Evolutionary conservation across 35 echinoderm and acorn worm genomes (phyloP), one percentile per base, ranked within the genome.

Genomic region (Hemicentrotus pulcherrimus): DNA sequence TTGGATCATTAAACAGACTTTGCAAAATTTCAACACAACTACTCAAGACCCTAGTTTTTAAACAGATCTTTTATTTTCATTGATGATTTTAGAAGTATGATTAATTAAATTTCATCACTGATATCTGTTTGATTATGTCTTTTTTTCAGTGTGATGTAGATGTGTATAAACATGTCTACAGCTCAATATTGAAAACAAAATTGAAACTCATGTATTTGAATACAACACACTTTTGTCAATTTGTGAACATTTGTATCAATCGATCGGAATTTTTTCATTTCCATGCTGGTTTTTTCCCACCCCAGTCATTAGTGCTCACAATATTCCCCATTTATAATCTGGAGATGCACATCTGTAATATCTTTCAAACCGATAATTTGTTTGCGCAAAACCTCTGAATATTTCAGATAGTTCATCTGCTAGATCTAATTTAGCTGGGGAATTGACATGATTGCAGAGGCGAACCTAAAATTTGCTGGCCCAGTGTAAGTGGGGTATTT

Each of bases 381-480:
- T 70, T 70, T 70, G 61, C 18, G 87, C 31, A 89, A 89, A 89
- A 89, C 32, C 32, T 41, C 33, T 90, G 88, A 90, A 90, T 90
- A 90, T 90, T 90, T 90, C 46, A 90, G 88, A 90, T 90, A 90
- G 88, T 47, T 90, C 65, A 90, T 90, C 88, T 90, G 88, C 88
- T 47, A 33, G 46, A 90, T 90, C 32, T 90, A 90, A 90, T 90
- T 90, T 90, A 47, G 88, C 46, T 6, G 32, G 88, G 88, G 88
- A 90, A 90, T 90, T 90, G 88, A n/a, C 65, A 30, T 45, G 46
- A 47, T 90, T 90, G 88, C 12, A 41, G 88, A 90, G 88, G 88
- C 88, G 46, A 78, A 22, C 28, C 88, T 19, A 47, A 33, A 90
- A 24, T 90, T 47, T 90, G 11, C 88, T 90, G 88, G 32, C 8